Evolutionary conservation across 2,113 vertebrate genomes (phyloP).

Genomic region (Poeciliopsis retropinna): DNA sequence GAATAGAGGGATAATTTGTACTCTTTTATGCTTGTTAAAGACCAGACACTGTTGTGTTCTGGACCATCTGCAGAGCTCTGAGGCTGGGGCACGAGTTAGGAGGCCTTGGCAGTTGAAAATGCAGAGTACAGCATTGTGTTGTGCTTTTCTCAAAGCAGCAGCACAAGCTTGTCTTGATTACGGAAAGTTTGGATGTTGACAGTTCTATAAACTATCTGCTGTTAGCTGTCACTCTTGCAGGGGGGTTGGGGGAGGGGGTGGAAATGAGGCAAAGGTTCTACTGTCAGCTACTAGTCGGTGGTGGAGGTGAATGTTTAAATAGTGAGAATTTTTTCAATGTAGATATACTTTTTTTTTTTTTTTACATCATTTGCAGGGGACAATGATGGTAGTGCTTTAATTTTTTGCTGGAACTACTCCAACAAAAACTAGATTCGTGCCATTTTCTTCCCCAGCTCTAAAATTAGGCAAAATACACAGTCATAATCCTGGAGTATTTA

Average conservation of each 20-base stretch:
- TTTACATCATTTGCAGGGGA: background rate
- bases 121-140: background rate
- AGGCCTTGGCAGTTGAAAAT: no score
- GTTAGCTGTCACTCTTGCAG: no score
- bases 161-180: background rate
- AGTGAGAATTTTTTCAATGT: background rate
- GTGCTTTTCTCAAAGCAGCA: no score
- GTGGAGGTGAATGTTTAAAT: background rate
- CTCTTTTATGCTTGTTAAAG: background rate
- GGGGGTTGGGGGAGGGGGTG: no score
- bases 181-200: background rate
- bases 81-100: no score
- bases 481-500: slow-evolving; percentile 6
- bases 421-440: background rate
- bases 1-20: background rate
- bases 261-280: no score
- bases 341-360: background rate
- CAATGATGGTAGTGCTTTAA: background rate
- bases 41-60: background rate
- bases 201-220: background rate
- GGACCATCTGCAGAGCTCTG: no score
- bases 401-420: background rate
- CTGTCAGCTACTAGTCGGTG: background rate
- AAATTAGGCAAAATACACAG: background rate
- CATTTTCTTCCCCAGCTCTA: background rate